Evolutionary conservation across 2,113 vertebrate species (phyloP), one percentile per base, ranked within the genome.

Genomic region (Etheostoma cragini): DNA sequence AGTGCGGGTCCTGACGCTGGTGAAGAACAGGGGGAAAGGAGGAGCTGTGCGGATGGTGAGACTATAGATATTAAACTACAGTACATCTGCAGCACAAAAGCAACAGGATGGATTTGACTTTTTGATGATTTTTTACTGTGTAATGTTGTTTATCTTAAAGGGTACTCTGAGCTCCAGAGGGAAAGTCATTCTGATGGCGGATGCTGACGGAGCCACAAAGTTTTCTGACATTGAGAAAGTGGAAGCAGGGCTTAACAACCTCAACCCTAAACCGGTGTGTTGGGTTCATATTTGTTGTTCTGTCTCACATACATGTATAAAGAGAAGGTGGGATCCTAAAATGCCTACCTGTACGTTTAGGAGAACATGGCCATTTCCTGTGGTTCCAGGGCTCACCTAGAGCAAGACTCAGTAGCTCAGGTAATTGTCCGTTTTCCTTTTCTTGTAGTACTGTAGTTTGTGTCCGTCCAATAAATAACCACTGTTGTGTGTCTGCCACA

Each of bases 151-250:
- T 52, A 3, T 65, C 17, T 26, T 64, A 46, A 85, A 99, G 98
- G 98, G 98, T 83, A 94, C 96, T n/a, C 92, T 98, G 75, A 96
- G 95, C 88, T 96, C 95, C 88, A 95, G 96, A 33, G 98, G 98
- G 0, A 92, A 93, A 73, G 90, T 95, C 60, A 96, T 99, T 67
- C 96, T 99, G 26, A 99, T 99, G 98, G 98, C 97, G 1, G 98
- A 99, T 87, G 98, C 98, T 50, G 98, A 99, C 17, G 98, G 98
- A 86, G 98, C 98, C 75, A 99, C 97, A 46, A 97, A 97, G 92
- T 99, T 99, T 93, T 90, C 94, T 81, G 98, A 99, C 90, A 57
- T 98, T 76, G 97, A 97, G 84, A 98, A 98, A 93, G 91, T 98
- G 72, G 98, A 99, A 93, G 96, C 94, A 22, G 97, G 94, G 69